Conservation (phyloP, 1,140 invertebrate genomes). For the Coelopa frigida region DNA sequence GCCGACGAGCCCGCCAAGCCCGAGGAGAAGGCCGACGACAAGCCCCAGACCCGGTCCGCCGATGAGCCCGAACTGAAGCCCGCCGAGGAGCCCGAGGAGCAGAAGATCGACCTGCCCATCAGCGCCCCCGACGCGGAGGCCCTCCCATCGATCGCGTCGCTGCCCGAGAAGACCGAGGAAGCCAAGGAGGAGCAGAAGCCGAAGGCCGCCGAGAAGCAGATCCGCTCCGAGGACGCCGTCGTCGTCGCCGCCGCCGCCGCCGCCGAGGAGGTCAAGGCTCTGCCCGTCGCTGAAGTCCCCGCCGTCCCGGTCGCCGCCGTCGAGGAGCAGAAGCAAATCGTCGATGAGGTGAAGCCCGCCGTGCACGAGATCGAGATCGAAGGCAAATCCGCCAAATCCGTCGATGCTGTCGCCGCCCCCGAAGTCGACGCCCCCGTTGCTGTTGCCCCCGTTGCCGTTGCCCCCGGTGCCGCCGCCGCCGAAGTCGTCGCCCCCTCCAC, state of each 20-base stretch:
- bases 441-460: slow-evolving; percentile 6
- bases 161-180: slow-evolving; percentile 11
- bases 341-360: slow-evolving; percentile 21
- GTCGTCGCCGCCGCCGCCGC: slow-evolving; percentile 17
- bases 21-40: slow-evolving; percentile 8
- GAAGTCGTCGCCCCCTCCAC: slow-evolving; percentile 3
- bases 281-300: slow-evolving; percentile 19
- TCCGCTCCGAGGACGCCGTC: slow-evolving; percentile 21
- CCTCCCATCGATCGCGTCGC: no score
- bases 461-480: neutral
- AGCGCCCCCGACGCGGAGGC: slow-evolving; percentile 11
- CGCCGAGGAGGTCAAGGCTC: slow-evolving; percentile 23
- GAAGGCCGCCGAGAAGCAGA: slow-evolving; percentile 21
- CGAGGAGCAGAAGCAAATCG: slow-evolving; percentile 22
- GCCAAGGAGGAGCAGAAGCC: slow-evolving; percentile 13
- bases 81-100: slow-evolving; percentile 2
- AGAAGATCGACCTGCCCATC: slow-evolving; percentile 5
- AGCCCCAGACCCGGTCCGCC: no score
- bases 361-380: neutral
- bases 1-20: slow-evolving; percentile 15
- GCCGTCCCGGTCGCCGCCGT: slow-evolving; percentile 18
- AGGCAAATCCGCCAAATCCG: slow-evolving; percentile 11
- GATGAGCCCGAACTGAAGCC: slow-evolving; percentile 17
- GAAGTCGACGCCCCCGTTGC: slow-evolving; percentile 16
- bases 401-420: slow-evolving; percentile 10